A percentile compares a stretch with the other conserved stretches of the same genome.
These are phyloP conservation scores for Microplitis manilae DNA, from an alignment of 2,888 invertebrate genomes.

Conservation along the genomic window DNA sequence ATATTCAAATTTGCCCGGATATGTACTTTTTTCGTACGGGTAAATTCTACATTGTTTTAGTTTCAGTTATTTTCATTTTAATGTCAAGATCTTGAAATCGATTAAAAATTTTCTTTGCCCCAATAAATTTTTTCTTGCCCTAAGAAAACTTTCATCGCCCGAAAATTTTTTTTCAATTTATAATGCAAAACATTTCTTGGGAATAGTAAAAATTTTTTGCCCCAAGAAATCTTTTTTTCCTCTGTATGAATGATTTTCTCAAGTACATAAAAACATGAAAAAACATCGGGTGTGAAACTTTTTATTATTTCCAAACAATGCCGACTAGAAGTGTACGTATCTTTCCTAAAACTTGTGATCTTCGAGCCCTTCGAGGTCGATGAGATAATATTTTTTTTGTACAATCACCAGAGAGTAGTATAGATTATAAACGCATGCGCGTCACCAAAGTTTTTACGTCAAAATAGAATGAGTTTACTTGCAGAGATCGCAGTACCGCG, in stretches of 20 bases:
- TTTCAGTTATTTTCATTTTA: too few species aligned
- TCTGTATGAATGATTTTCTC: neutral
- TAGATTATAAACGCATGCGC: conserved; percentile 56
- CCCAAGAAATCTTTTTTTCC: too few species aligned
- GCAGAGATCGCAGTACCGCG: conserved; percentile 56
- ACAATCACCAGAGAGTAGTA: conserved; percentile 9
- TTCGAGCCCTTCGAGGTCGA: neutral
- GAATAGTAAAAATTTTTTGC: too few species aligned
- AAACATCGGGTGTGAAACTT: neutral
- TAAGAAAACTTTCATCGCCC: too few species aligned
- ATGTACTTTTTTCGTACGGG: too few species aligned
- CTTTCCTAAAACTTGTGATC: neutral
- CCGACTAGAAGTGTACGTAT: neutral
- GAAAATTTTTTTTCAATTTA: too few species aligned
- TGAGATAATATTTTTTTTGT: neutral
- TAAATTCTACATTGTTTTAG: too few species aligned
- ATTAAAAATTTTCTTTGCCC: too few species aligned
- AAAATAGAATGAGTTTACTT: conserved; percentile 51
- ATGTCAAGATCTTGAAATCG: too few species aligned
- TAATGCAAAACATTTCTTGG: too few species aligned
- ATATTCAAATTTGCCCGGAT: too few species aligned
- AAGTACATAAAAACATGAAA: neutral
- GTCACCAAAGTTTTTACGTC: conserved; percentile 50
- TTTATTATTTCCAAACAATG: neutral
- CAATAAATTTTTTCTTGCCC: too few species aligned